Percentiles rank a stretch among this genome's conserved stretches.
These are phyloP conservation scores for Cossypha heuglini DNA, from an alignment of 2,797 vertebrate species.

Conservation along the genomic window DNA sequence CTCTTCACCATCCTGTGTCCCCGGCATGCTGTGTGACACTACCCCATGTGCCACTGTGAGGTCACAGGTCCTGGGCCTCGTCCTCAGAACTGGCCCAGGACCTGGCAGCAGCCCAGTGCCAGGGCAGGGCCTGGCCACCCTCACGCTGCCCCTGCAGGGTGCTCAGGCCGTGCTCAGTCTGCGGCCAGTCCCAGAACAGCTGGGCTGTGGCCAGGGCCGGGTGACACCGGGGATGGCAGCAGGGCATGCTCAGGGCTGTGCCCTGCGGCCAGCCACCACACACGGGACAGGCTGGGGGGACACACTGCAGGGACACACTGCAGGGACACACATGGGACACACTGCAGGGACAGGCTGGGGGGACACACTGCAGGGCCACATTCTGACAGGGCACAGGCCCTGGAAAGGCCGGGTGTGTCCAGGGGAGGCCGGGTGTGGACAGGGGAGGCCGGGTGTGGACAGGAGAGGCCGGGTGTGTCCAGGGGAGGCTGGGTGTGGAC, in stretches of 20 bases:
- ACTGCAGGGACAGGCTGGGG: no score
- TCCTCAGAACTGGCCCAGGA: background rate
- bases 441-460: background rate
- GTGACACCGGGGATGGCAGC: background rate
- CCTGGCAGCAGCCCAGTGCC: rapidly evolving
- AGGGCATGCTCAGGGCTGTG: background rate
- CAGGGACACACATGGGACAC: no score
- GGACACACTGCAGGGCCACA: no score
- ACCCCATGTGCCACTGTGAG: background rate
- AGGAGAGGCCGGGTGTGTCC: no score
- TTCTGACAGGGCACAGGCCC: background rate
- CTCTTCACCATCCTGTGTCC: background rate
- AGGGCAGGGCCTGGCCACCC: background rate
- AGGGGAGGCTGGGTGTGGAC: no score
- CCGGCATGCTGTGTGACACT: background rate
- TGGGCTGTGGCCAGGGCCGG: background rate
- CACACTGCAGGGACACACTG: no score
- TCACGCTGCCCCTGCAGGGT: background rate
- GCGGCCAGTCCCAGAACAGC: background rate
- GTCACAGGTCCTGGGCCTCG: background rate
- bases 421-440: background rate
- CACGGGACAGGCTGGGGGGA: background rate
- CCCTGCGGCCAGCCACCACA: no score
- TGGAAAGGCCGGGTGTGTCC: background rate
- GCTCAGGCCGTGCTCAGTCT: background rate